Conservation (phyloP, 1,140 invertebrate species). For the Lucilia cuprina region DNA sequence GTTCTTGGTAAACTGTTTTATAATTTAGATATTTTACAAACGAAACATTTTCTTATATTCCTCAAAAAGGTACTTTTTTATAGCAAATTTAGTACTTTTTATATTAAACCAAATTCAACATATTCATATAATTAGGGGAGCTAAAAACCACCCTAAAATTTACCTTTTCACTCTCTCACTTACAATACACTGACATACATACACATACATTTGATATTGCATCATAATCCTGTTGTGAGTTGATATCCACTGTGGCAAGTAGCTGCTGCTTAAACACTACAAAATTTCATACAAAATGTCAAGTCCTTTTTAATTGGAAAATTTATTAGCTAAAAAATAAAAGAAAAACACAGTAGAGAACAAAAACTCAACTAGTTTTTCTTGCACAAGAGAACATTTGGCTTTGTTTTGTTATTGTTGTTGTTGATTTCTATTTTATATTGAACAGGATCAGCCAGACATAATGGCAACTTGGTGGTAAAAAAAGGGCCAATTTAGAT, state of each 20-base stretch:
- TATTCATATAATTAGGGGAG: not conserved
- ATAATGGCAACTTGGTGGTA: conserved; percentile 8
- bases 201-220: too few species aligned
- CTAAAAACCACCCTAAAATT: not conserved
- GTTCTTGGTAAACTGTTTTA: too few species aligned
- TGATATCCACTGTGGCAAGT: too few species aligned
- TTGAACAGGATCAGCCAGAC: conserved; percentile 1
- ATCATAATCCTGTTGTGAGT: too few species aligned
- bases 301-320: conserved; percentile 40
- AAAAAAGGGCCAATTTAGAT: not conserved
- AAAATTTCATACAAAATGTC: conserved; percentile 29
- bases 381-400: not conserved
- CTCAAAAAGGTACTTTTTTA: too few species aligned
- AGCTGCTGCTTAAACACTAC: not conserved
- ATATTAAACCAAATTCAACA: too few species aligned
- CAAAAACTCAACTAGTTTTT: not conserved
- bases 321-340: conserved; percentile 37
- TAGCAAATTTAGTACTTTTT: too few species aligned
- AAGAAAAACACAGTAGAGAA: not conserved
- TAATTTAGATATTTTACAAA: too few species aligned
- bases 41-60: too few species aligned
- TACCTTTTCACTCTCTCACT: not conserved
- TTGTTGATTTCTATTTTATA: not conserved
- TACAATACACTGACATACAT: too few species aligned
- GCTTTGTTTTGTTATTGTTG: not conserved